These are phyloP conservation scores for Camponotus floridanus DNA, from an alignment of 1,140 invertebrate genomes.

Conservation along the genomic window DNA sequence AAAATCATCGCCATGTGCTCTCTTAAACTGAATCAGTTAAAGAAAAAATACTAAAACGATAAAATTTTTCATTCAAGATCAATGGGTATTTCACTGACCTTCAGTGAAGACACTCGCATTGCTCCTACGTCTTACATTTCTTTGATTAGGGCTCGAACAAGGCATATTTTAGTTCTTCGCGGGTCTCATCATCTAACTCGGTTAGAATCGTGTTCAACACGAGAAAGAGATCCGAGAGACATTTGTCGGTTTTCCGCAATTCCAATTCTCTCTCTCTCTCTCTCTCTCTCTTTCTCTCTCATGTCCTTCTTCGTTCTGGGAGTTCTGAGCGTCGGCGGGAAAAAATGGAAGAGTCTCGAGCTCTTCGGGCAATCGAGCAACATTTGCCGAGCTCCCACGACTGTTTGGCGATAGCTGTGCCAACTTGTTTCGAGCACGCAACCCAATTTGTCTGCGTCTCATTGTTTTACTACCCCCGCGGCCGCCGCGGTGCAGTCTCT, in stretches of 20 bases:
- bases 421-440: slow-evolving; percentile 86
- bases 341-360: slow-evolving; percentile 72
- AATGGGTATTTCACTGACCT: too few species aligned
- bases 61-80: too few species aligned
- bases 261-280: slow-evolving; percentile 26
- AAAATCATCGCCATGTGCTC: too few species aligned
- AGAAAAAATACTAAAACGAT: too few species aligned
- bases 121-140: too few species aligned
- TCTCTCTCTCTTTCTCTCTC: slow-evolving; percentile 43
- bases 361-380: slow-evolving; percentile 80
- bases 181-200: slow-evolving; percentile 80
- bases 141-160: not conserved
- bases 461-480: slow-evolving; percentile 80
- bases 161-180: slow-evolving; percentile 13
- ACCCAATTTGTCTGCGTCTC: slow-evolving; percentile 86
- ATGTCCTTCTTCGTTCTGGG: slow-evolving; percentile 29
- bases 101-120: too few species aligned
- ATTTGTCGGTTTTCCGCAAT: slow-evolving; percentile 66
- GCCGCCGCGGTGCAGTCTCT: slow-evolving; percentile 14
- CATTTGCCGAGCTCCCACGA: slow-evolving; percentile 85
- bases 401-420: slow-evolving; percentile 86
- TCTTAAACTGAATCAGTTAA: too few species aligned
- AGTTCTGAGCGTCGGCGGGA: slow-evolving; percentile 50
- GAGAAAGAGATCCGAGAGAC: slow-evolving; percentile 58
- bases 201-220: slow-evolving; percentile 84